Evolutionary conservation across 2,888 invertebrate genomes (phyloP), one percentile per base, ranked within the genome.

Genomic region (Nomada ruficornis): DNA sequence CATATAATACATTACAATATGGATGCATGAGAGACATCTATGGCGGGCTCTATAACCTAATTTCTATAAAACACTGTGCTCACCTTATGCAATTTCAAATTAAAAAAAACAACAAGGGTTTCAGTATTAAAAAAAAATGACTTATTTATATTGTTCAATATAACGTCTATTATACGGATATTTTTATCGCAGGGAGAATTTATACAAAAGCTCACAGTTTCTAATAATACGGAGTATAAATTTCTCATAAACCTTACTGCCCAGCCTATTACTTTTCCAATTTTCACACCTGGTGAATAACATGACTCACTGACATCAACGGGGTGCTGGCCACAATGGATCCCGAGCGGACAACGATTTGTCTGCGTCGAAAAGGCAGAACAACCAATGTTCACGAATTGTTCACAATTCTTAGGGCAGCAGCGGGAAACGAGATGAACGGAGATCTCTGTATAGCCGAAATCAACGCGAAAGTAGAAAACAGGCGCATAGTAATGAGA

Each of bases 391-490:
- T 10, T 47, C 47, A 47, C 11, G 13, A 29, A 9, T 50, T 55
- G 15, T 20, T 76, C 10, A 5, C 9, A 29, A 29, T 70, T 62
- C 26, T 42, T 15, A 7, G 23, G 13, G n/a, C 42, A 18, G 2
- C 44, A 15, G 13, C 13, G n/a, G 2, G 0, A 63, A 3, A 2
- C 0, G 15, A 20, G 47, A 69, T 15, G 10, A n/a, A 70, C n/a
- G 59, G 20, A n/a, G 18, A 7, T 26, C 23, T 2, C 11, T 10
- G 23, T 47, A 5, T 57, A 63, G 47, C 36, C 50, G 52, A 80
- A 83, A 85, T 78, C 75, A 36, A 54, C 11, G 72, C 83, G 36
- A 80, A 85, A 83, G 68, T 83, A 84, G 80, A 77, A 77, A 84
- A 83, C 64, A 57, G 52, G 36, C 50, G 50, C 42, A 75, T 80